Conservation (phyloP, 1,140 invertebrate species). For the Mactra quadrangularis region DNA sequence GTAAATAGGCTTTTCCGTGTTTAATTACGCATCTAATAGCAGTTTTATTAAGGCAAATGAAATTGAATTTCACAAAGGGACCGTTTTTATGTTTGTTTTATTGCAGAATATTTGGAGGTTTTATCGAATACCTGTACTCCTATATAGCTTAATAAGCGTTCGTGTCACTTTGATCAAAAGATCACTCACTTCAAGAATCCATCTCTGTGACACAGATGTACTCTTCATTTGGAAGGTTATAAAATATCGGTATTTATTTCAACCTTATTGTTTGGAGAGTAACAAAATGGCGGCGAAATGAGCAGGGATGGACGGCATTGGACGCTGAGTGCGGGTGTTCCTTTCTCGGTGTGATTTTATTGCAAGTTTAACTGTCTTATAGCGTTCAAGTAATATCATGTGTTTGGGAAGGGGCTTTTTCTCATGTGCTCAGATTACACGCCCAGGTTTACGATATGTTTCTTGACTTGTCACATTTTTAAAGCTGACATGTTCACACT, state of each 20-base stretch:
- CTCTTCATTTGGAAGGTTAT: constrained; percentile 4
- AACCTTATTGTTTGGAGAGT: not conserved
- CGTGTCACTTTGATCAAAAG: constrained; percentile 51
- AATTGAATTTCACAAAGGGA: constrained; percentile 62
- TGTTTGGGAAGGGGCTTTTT: not conserved
- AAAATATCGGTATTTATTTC: constrained; percentile 52
- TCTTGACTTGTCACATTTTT: too few species aligned
- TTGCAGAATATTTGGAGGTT: constrained; percentile 24
- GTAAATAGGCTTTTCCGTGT: constrained; percentile 38
- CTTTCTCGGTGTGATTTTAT: constrained; percentile 25
- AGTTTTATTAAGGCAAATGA: constrained; percentile 17
- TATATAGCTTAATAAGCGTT: constrained; percentile 40
- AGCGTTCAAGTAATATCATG: too few species aligned
- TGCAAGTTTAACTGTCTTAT: constrained; percentile 10
- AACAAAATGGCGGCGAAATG: constrained; percentile 16
- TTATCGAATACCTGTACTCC: constrained; percentile 10
- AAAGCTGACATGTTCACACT: not conserved
- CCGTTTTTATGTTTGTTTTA: constrained; percentile 58
- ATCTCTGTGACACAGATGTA: constrained; percentile 47
- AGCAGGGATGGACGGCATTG: not conserved
- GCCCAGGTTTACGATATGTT: too few species aligned
- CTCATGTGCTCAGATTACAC: constrained; percentile 24
- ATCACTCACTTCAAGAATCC: constrained; percentile 20
- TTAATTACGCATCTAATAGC: constrained; percentile 44
- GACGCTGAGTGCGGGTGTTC: constrained; percentile 25